A percentile compares a stretch with the other conserved stretches of the same genome.
These are phyloP conservation scores for Artemia franciscana DNA, from an alignment of 1,140 invertebrate genomes.

Conservation along the genomic window DNA sequence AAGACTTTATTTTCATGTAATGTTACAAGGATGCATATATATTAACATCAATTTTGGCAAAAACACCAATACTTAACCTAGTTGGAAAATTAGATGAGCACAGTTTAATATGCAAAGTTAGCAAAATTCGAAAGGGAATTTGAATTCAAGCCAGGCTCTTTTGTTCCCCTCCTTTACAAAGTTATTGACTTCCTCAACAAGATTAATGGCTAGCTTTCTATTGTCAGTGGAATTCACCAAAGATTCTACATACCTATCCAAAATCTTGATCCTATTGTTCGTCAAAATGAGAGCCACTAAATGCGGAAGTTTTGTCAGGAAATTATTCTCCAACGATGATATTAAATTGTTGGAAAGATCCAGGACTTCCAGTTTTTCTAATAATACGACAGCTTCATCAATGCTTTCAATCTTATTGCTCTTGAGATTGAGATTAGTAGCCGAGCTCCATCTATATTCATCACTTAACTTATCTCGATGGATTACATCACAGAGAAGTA, in stretches of 20 bases:
- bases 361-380: slow-evolving; percentile 45
- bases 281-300: slow-evolving; percentile 49
- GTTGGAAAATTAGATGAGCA: too few relatives aligned
- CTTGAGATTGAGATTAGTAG: slow-evolving; percentile 45
- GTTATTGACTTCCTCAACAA: not conserved
- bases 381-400: slow-evolving; percentile 50
- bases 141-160: too few relatives aligned
- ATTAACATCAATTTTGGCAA: too few relatives aligned
- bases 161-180: too few relatives aligned
- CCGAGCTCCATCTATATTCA: slow-evolving; percentile 33
- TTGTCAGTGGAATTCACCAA: not conserved
- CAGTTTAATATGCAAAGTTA: too few relatives aligned
- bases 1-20: too few relatives aligned
- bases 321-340: slow-evolving; percentile 35
- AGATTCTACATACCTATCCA: slow-evolving; percentile 9
- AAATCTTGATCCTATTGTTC: slow-evolving; percentile 38
- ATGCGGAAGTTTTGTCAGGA: slow-evolving; percentile 43
- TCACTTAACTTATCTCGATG: slow-evolving; percentile 19
- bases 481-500: slow-evolving; percentile 50
- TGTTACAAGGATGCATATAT: too few relatives aligned
- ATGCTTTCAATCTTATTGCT: slow-evolving; percentile 51
- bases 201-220: not conserved
- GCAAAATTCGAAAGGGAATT: too few relatives aligned
- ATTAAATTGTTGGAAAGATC: slow-evolving; percentile 49
- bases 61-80: too few relatives aligned